These are phyloP conservation scores for Tiliacea citrago DNA, from an alignment of 2,888 invertebrate genomes.

Conservation along the genomic window DNA sequence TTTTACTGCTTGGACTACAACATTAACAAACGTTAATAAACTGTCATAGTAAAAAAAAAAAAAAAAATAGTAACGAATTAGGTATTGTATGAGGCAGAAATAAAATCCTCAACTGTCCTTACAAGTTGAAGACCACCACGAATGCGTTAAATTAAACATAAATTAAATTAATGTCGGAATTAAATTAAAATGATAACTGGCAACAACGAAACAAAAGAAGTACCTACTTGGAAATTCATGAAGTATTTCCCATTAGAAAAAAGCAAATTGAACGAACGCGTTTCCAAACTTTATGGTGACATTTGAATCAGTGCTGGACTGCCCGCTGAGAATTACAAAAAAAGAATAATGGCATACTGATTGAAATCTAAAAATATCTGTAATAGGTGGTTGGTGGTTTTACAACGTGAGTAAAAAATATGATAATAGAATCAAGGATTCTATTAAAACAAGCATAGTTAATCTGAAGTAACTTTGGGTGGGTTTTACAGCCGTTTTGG, in stretches of 20 bases:
- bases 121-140: conserved; percentile 18
- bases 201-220: conserved; percentile 29
- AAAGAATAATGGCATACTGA: conserved; percentile 22
- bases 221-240: conserved; percentile 21
- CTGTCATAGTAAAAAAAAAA: no score
- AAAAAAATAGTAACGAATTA: no score
- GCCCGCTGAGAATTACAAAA: conserved; percentile 26
- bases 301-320: conserved; percentile 38
- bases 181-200: conserved; percentile 20
- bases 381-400: conserved; percentile 5
- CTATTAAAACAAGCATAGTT: not conserved
- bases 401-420: not conserved
- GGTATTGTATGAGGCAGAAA: conserved; percentile 1
- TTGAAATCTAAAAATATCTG: conserved; percentile 39
- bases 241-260: conserved; percentile 23
- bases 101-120: not conserved
- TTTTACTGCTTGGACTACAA: conserved; percentile 33
- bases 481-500: not conserved
- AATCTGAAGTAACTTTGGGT: not conserved
- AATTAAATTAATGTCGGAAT: conserved; percentile 2
- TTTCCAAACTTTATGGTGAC: conserved; percentile 38
- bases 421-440: not conserved
- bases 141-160: conserved; percentile 8
- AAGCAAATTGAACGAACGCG: conserved; percentile 22
- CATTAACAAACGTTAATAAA: no score